Conservation (phyloP, 2,888 invertebrate genomes). For the Tipula helvola region DNA sequence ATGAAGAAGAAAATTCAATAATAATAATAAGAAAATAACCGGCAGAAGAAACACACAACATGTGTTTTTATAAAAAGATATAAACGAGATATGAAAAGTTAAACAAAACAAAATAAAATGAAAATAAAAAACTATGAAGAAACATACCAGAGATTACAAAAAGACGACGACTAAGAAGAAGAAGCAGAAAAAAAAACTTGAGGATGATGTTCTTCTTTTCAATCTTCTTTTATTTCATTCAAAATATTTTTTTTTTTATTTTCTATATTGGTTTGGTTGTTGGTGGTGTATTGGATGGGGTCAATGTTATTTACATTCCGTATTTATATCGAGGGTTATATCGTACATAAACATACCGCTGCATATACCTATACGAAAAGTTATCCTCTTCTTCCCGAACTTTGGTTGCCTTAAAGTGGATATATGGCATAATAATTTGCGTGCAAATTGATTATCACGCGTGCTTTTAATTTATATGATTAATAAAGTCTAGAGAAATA, state of each 20-base stretch:
- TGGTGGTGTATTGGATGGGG: background rate
- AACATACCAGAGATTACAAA: background rate
- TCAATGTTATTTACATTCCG: background rate
- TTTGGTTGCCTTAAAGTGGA: background rate
- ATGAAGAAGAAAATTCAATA: background rate
- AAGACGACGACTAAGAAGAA: background rate
- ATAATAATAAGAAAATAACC: conserved; percentile 4
- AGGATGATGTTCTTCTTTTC: background rate
- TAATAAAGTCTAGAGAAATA: background rate
- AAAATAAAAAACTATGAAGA: background rate
- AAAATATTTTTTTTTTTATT: background rate
- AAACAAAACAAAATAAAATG: background rate
- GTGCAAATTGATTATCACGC: background rate
- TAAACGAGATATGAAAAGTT: conserved; percentile 4
- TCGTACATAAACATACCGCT: background rate
- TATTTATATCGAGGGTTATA: background rate
- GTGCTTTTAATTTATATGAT: background rate
- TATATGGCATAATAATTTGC: background rate
- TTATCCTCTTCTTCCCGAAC: background rate
- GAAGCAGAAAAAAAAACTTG: background rate
- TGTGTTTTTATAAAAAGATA: background rate
- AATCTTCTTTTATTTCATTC: background rate
- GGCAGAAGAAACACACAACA: background rate
- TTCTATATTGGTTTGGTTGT: background rate
- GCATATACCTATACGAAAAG: background rate